Conservation (phyloP, 2,113 vertebrate genomes). For the Megaleporinus macrocephalus region DNA sequence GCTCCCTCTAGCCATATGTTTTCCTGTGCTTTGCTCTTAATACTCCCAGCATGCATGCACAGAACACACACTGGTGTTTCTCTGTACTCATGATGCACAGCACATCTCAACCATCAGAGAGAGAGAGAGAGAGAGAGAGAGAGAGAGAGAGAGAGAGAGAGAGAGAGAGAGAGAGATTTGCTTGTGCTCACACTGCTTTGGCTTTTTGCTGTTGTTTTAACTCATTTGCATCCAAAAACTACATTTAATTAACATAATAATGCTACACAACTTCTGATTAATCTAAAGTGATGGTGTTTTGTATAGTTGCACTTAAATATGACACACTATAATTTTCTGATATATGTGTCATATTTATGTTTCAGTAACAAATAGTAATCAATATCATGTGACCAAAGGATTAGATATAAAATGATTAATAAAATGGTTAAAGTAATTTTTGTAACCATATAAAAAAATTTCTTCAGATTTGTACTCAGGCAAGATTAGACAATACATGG, state of each 20-base stretch:
- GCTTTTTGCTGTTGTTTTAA: not conserved
- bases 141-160: not conserved
- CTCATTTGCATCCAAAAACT: not conserved
- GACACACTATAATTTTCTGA: too few relatives aligned
- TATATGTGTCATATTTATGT: too few relatives aligned
- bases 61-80: constrained; percentile 8
- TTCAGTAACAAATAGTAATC: too few relatives aligned
- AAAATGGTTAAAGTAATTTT: too few relatives aligned
- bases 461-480: too few relatives aligned
- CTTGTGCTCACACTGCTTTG: not conserved
- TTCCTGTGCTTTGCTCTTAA: constrained; percentile 17
- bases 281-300: too few relatives aligned
- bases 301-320: too few relatives aligned
- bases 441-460: too few relatives aligned
- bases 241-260: not conserved
- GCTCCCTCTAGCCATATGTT: constrained; percentile 36
- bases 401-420: too few relatives aligned
- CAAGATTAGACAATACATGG: too few relatives aligned
- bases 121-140: not conserved
- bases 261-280: too few relatives aligned
- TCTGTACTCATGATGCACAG: not conserved
- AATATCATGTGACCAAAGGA: too few relatives aligned
- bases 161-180: not conserved
- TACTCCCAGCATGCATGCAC: constrained; percentile 27
- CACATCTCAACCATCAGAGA: not conserved